Conservation (phyloP, 2,888 invertebrate species). For the Oscheius onirici region DNA sequence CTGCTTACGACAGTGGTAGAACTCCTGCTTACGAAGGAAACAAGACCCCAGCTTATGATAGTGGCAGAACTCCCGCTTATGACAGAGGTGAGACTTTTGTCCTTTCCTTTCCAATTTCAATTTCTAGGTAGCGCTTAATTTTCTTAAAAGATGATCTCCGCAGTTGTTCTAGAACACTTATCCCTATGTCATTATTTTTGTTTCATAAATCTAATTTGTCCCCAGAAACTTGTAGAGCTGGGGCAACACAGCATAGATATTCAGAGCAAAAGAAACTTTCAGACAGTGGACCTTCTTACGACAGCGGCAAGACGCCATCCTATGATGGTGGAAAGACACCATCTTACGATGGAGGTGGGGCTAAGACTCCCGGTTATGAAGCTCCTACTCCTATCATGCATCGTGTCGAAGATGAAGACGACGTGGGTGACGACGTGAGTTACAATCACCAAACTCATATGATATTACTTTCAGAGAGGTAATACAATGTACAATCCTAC, state of each 20-base stretch:
- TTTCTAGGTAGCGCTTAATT: slow-evolving; percentile 71
- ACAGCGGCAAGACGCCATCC: slow-evolving; percentile 32
- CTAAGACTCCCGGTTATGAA: slow-evolving; percentile 15
- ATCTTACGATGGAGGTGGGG: neutral
- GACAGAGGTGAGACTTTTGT: slow-evolving; percentile 29
- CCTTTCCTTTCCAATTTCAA: neutral
- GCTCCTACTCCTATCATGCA: slow-evolving; percentile 26
- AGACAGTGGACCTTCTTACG: slow-evolving; percentile 30
- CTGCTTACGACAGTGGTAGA: slow-evolving; percentile 38
- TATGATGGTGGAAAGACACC: slow-evolving; percentile 11
- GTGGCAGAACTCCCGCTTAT: slow-evolving; percentile 79
- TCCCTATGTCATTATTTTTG: too few relatives aligned
- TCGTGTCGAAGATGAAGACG: neutral
- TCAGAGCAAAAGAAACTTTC: slow-evolving; percentile 30
- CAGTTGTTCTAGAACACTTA: too few relatives aligned
- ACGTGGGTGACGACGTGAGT: slow-evolving; percentile 14
- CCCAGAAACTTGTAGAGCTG: too few relatives aligned
- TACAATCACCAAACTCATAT: neutral
- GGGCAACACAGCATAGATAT: too few relatives aligned
- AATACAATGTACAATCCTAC: slow-evolving; percentile 49
- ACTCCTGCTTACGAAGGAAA: slow-evolving; percentile 72
- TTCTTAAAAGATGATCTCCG: too few relatives aligned
- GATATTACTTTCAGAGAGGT: neutral
- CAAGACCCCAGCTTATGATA: slow-evolving; percentile 74
- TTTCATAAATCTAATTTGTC: too few relatives aligned